Conservation (phyloP, 2,797 vertebrate species). For the Sebastes ruberrimus region DNA sequence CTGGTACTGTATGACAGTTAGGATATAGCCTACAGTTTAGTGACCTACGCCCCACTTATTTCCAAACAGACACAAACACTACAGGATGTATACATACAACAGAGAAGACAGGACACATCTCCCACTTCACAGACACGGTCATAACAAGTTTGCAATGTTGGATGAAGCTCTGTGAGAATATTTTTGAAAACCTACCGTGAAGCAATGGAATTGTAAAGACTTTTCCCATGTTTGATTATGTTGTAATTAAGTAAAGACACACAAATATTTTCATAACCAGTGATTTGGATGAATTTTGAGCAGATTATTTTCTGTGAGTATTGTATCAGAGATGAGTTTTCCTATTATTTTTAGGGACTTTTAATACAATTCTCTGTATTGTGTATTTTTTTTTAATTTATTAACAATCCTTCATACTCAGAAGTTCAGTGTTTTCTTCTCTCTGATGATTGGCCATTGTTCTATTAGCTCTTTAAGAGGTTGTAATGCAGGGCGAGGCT, state of each 20-base stretch:
- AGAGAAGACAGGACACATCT: not conserved
- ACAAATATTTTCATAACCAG: not conserved
- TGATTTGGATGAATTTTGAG: too few relatives aligned
- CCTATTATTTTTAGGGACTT: too few relatives aligned
- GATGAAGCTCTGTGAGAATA: not conserved
- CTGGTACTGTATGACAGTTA: not conserved
- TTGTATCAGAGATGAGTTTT: accelerated
- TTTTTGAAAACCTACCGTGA: not conserved
- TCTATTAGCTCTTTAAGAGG: too few relatives aligned
- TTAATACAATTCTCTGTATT: too few relatives aligned
- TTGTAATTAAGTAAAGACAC: not conserved
- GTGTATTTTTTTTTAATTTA: accelerated
- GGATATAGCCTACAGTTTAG: not conserved
- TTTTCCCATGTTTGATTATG: not conserved
- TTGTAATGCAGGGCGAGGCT: too few relatives aligned
- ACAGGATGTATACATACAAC: not conserved
- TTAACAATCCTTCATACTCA: too few relatives aligned
- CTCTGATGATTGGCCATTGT: too few relatives aligned
- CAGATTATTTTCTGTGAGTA: too few relatives aligned
- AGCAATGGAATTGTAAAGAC: too few relatives aligned
- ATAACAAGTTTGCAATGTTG: not conserved
- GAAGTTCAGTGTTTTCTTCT: accelerated
- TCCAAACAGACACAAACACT: not conserved
- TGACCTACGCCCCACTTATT: not conserved
- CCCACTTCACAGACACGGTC: not conserved